phyloP scores from a whole-genome alignment of 2,888 invertebrate genomes.

The Amphipyra tragopoginis region DNA sequence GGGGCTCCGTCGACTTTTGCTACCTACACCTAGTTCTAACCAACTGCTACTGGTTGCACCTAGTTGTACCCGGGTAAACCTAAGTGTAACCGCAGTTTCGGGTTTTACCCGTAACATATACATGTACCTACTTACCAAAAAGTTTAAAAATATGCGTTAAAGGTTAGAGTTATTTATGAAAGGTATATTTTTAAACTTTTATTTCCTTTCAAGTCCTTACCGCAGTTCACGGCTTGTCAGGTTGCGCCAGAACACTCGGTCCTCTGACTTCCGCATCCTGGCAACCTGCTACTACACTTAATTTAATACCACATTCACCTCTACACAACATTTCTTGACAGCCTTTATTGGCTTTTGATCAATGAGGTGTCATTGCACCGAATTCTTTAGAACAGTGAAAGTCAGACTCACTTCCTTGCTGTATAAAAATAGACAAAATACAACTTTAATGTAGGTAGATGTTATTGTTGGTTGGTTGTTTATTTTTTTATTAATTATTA shows the following conservation, averaged over 20 bases:
- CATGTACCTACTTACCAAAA: too few relatives aligned
- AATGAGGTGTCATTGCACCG: constrained; percentile 34
- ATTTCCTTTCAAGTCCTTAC: background rate
- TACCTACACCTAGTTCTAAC: too few relatives aligned
- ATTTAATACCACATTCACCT: background rate
- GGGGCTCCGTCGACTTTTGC: too few relatives aligned
- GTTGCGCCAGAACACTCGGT: background rate
- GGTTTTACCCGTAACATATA: too few relatives aligned
- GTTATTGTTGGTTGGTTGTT: background rate
- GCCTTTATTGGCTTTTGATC: constrained; percentile 36
- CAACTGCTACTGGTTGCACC: too few relatives aligned
- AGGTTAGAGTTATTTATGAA: too few relatives aligned
- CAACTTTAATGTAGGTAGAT: background rate
- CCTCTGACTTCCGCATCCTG: background rate
- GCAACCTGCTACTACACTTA: background rate
- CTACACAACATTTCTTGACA: constrained; percentile 5
- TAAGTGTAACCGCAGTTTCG: too few relatives aligned
- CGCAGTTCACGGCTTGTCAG: background rate
- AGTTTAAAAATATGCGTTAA: too few relatives aligned
- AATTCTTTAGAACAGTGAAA: constrained; percentile 38
- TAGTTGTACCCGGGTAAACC: too few relatives aligned
- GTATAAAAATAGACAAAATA: constrained; percentile 5
- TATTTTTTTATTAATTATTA: background rate
- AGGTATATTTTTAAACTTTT: too few relatives aligned
- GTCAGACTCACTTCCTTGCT: constrained; percentile 27